Evolutionary conservation across 2,113 vertebrate genomes (phyloP), one percentile per base, ranked within the genome.

Genomic region (Ciconia maguari): DNA sequence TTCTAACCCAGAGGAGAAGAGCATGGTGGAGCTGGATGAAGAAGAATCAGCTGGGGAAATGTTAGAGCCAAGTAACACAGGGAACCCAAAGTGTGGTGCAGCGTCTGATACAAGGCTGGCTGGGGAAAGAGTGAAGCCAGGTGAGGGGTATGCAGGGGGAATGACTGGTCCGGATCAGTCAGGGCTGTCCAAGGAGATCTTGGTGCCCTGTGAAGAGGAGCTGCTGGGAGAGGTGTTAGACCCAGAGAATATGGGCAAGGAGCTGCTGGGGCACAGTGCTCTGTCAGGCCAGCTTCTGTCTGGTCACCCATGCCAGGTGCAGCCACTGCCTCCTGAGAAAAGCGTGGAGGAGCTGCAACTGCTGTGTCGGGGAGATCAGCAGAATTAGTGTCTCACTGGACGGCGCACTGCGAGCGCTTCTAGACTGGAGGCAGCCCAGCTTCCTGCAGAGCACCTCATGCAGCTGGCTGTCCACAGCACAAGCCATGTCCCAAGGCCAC

Each of bases 311-410:
- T 84, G 62, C 61, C 66, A 54, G 84, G 70, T 41, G 24, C 89
- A 94, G n/a, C 92, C 69, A 11, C 72, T 79, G 69, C 30, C 77
- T 92, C 77, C 77, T 29, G 93, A 96, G 83, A 48, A 69, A 11
- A 87, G 71, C 0, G 1, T 36, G 58, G 92, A 96, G 78, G 79
- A 78, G 29, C 83, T 83, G 76, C 91, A 81, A 34, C 75, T 13
- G 3, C 68, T 76, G 18, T 36, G 38, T 69, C 16, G 4, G 89
- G 86, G 87, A 58, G 84, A 89, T 71, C 80, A 95, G 70, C 87
- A 96, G 69, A 83, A 95, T 64, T 97, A 97, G 93, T 10, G 11
- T 81, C 93, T 89, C 30, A 1, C 41, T 44, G 58, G 51, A 36
- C 42, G 66, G 70, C 46, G 62, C 51, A 12, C 57, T 36, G 83